phyloP scores from a whole-genome alignment of 2,888 invertebrate species.

The Orchesellides sinensis region DNA sequence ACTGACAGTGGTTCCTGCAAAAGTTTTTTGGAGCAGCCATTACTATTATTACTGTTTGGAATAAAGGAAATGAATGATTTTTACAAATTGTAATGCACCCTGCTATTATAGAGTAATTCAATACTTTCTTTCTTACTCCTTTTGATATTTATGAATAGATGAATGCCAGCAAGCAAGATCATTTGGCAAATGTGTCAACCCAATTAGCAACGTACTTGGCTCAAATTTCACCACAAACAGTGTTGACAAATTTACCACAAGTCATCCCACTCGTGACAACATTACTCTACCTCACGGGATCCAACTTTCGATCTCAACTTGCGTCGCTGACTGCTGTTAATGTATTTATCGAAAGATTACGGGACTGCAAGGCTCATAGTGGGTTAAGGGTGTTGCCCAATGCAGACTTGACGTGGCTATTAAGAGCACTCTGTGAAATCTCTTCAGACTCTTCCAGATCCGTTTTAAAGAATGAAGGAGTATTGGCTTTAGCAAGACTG shows the following conservation, averaged over 20 bases:
- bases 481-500: constrained; percentile 68
- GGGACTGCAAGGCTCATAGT: constrained; percentile 68
- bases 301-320: constrained; percentile 69
- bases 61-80: too few species aligned
- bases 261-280: constrained; percentile 70
- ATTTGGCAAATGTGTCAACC: constrained; percentile 70
- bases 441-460: constrained; percentile 71
- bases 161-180: constrained; percentile 66
- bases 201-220: constrained; percentile 69
- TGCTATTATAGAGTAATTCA: neutral
- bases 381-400: constrained; percentile 64
- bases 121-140: neutral
- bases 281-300: constrained; percentile 68
- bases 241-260: constrained; percentile 70
- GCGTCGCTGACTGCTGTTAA: constrained; percentile 70
- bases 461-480: constrained; percentile 69
- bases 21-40: too few species aligned
- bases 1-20: neutral
- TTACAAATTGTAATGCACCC: constrained; percentile 17
- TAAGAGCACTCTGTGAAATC: constrained; percentile 70
- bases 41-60: too few species aligned
- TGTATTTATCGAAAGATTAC: constrained; percentile 66
- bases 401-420: constrained; percentile 72
- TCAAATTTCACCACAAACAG: constrained; percentile 66
- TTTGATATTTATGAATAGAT: constrained; percentile 43